Evolutionary conservation across 2,797 vertebrate species (phyloP).

Genomic region (Aphelocoma californica): DNA sequence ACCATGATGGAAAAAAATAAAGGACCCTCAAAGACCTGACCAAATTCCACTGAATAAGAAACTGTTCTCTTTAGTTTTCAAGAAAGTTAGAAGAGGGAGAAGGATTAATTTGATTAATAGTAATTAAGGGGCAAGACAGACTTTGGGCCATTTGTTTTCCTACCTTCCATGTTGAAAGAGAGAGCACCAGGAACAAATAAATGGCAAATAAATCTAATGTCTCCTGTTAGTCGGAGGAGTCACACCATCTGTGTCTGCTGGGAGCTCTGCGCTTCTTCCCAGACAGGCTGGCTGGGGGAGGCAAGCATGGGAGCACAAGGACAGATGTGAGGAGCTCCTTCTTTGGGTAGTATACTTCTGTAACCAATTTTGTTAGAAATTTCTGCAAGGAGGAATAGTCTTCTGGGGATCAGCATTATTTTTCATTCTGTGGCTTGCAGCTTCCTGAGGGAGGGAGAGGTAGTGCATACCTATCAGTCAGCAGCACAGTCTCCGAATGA

Average conservation of each 20-base stretch:
- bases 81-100: neutral
- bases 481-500: neutral
- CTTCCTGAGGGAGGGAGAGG: neutral
- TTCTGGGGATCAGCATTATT: neutral
- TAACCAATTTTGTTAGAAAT: neutral
- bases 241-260: neutral
- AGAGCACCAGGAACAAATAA: neutral
- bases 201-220: neutral
- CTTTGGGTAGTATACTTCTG: neutral
- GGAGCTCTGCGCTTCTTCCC: neutral
- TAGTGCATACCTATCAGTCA: neutral
- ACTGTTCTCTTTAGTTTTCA: neutral
- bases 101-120: neutral
- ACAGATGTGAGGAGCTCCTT: neutral
- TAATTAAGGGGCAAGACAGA: neutral
- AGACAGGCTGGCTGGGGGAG: neutral
- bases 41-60: neutral
- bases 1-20: neutral
- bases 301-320: neutral
- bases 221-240: neutral
- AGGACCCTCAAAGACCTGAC: neutral
- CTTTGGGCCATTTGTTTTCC: neutral
- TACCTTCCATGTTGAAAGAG: fast-evolving
- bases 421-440: neutral
- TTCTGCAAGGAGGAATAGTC: neutral